Evolutionary conservation across 2,113 vertebrate species (phyloP).

Genomic region (Lamprologus tigripictilis): DNA sequence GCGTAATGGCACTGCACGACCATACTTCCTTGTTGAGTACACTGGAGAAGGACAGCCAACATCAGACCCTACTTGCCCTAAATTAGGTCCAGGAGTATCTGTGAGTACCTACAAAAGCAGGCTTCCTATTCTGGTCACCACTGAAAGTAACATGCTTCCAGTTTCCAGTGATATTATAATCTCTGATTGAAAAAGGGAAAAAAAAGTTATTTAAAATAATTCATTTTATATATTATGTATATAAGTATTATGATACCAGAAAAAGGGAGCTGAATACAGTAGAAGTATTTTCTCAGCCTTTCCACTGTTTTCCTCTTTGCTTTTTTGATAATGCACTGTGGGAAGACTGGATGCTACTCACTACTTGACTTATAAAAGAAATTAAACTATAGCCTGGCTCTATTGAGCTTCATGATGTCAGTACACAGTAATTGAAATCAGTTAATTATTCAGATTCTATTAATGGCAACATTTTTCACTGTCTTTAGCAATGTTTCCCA

Average conservation of each 20-base stretch:
- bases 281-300: not conserved
- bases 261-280: not conserved
- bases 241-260: not conserved
- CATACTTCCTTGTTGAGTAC: constrained; percentile 74
- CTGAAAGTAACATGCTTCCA: not conserved
- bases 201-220: not conserved
- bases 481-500: constrained; percentile 73
- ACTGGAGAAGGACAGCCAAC: constrained; percentile 63
- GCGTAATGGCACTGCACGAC: constrained; percentile 57
- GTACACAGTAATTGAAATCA: not conserved
- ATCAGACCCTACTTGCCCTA: constrained; percentile 67
- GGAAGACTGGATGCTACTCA: not conserved
- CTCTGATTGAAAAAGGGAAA: fast-evolving
- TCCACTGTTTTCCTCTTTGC: not conserved
- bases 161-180: not conserved
- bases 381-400: not conserved
- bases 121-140: not conserved
- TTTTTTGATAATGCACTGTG: not conserved
- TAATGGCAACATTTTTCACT: not conserved
- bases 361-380: not conserved
- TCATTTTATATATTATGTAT: not conserved
- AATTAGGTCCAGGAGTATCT: constrained; percentile 68
- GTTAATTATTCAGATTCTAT: not conserved
- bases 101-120: constrained; percentile 47
- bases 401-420: not conserved